A percentile compares a stretch with the other conserved stretches of the same genome.
These are phyloP conservation scores for Cydia strobilella DNA, from an alignment of 1,140 invertebrate species.

Conservation along the genomic window DNA sequence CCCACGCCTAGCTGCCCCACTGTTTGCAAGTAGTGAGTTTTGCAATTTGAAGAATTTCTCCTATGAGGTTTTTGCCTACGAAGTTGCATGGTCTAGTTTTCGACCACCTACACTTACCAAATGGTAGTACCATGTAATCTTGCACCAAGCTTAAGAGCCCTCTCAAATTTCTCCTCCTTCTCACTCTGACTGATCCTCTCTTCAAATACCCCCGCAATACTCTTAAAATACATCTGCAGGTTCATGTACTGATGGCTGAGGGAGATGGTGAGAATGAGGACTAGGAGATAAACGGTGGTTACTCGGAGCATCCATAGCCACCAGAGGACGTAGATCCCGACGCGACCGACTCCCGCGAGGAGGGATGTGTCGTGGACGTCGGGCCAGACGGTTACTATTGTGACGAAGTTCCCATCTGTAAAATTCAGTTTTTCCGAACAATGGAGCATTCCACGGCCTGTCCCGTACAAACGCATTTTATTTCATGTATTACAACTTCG, in stretches of 20 bases:
- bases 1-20: no score
- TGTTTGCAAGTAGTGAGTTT: no score
- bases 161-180: conserved; percentile 54
- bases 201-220: conserved; percentile 50
- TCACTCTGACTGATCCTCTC: conserved; percentile 40
- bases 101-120: conserved; percentile 30
- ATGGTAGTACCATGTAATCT: conserved; percentile 41
- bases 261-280: conserved; percentile 30
- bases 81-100: no score
- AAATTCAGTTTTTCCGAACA: neutral
- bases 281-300: conserved; percentile 21
- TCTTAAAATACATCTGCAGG: conserved; percentile 39
- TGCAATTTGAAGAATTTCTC: no score
- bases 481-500: no score
- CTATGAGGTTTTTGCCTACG: no score
- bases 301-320: conserved; percentile 31
- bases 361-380: conserved; percentile 31
- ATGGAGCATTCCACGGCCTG: no score
- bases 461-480: no score
- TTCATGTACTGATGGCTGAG: conserved; percentile 44
- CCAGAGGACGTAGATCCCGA: conserved; percentile 37
- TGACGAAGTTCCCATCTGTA: conserved; percentile 38
- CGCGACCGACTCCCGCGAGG: conserved; percentile 19
- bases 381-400: conserved; percentile 38
- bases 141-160: conserved; percentile 53